A percentile compares a stretch with the other conserved stretches of the same genome.
These are phyloP conservation scores for Didymodactylos carnosus DNA, from an alignment of 2,888 invertebrate genomes.

Conservation along the genomic window DNA sequence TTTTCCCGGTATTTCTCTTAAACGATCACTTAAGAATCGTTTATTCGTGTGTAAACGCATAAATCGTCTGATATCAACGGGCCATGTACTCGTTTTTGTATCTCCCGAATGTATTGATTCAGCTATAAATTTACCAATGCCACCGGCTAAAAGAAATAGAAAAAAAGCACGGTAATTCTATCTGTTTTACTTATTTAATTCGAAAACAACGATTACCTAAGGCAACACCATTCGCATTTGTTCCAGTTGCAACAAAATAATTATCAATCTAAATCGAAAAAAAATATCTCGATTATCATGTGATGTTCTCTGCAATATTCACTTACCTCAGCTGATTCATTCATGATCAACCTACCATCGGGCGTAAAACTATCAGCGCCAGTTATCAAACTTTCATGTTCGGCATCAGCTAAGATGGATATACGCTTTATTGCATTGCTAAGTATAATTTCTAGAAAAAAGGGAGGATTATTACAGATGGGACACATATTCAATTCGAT, in stretches of 20 bases:
- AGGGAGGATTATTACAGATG: neutral
- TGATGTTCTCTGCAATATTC: neutral
- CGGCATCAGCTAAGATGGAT: conserved; percentile 53
- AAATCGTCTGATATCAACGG: conserved; percentile 59
- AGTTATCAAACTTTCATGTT: conserved; percentile 60
- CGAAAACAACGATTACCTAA: too few species aligned
- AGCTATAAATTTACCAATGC: conserved; percentile 70
- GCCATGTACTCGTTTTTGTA: conserved; percentile 62
- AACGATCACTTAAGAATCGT: conserved; percentile 68
- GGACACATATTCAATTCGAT: neutral
- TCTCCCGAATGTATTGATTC: conserved; percentile 65
- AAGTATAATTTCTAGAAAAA: conserved; percentile 47
- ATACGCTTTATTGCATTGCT: conserved; percentile 63
- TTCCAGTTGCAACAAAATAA: conserved; percentile 77
- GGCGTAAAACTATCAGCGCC: conserved; percentile 86
- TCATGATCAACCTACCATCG: conserved; percentile 83
- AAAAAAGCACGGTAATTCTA: too few species aligned
- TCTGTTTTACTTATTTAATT: too few species aligned
- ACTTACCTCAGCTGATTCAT: conserved; percentile 68
- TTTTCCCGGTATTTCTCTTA: conserved; percentile 57
- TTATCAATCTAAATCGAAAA: conserved; percentile 48
- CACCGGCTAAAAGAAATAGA: too few species aligned
- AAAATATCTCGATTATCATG: neutral
- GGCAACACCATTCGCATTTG: conserved; percentile 84
- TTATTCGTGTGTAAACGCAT: conserved; percentile 74